Evolutionary conservation across 2,888 invertebrate species (phyloP), one percentile per base, ranked within the genome.

Genomic region (Vanessa cardui): DNA sequence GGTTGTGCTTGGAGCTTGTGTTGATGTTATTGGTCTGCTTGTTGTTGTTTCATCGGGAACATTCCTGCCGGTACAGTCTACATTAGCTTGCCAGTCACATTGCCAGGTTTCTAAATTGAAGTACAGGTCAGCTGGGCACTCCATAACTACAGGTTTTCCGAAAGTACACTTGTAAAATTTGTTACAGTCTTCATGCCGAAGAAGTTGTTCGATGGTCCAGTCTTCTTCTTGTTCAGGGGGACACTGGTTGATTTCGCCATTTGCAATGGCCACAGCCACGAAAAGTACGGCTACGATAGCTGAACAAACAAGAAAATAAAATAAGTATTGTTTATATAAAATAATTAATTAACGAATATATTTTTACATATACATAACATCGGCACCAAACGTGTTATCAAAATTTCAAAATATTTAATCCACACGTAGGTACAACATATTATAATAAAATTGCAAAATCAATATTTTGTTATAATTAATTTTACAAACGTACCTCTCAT

Each of bases 131-230:
- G 81, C 74, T 0, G 94, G 94, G 74, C 96, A 96, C 0, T 79
- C 77, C 77, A 94, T 93, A 74, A 94, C 94, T 1, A 94, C 82
- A 0, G 94, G 95, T 0, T 88, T 74, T 5, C 94, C 95, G 72
- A 94, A 94, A 83, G 95, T 94, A 78, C 96, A 96, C 77, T 95
- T 95, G 64, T 95, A 90, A 81, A 94, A 96, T 78, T 93, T 95
- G 66, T 94, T 87, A 78, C 96, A 96, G 62, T 93, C 89, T 1
- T 86, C 89, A 60, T 92, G 91, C 26, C 92, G 93, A 0, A 95
- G 89, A 66, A 95, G 94, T 79, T 93, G 91, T 71, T 89, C 89
- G 21, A 87, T 83, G 21, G 73, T 72, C 87, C 88, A 88, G 72
- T 90, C 76, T 0, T 9, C 20, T 64, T 73, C 81, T 70, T 88